phyloP scores from a whole-genome alignment of 2,797 vertebrate species.

The Phaenicophaeus curvirostris region DNA sequence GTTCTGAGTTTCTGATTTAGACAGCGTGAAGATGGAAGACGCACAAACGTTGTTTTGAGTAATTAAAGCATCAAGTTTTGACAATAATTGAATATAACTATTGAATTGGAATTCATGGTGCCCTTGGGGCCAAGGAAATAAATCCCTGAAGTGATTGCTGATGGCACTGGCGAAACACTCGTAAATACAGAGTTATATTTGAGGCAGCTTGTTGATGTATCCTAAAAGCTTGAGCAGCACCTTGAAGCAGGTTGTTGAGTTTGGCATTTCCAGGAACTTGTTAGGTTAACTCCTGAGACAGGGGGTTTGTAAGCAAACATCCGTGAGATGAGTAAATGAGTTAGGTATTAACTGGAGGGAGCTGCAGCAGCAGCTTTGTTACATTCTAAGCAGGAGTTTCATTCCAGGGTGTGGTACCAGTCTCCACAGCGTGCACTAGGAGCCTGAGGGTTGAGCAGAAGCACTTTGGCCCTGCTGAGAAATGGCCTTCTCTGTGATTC shows the following conservation, averaged over 20 bases:
- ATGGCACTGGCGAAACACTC: neutral
- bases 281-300: neutral
- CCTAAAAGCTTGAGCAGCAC: neutral
- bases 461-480: neutral
- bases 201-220: neutral
- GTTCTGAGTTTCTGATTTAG: neutral
- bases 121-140: rapidly evolving
- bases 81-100: neutral
- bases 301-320: neutral
- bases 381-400: neutral
- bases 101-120: neutral
- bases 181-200: neutral
- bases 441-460: neutral
- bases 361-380: neutral
- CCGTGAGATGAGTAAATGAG: neutral
- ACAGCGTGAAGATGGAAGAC: neutral
- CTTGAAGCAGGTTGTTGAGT: neutral
- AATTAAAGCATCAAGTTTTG: neutral
- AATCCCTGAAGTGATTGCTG: neutral
- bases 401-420: neutral
- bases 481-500: neutral
- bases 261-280: neutral
- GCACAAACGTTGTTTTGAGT: neutral
- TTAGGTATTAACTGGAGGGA: neutral
- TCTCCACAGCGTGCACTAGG: neutral